A percentile compares a stretch with the other conserved stretches of the same genome.
These are phyloP conservation scores for Phalanger gymnotis DNA, from an alignment of 2,797 vertebrate species.

Conservation along the genomic window DNA sequence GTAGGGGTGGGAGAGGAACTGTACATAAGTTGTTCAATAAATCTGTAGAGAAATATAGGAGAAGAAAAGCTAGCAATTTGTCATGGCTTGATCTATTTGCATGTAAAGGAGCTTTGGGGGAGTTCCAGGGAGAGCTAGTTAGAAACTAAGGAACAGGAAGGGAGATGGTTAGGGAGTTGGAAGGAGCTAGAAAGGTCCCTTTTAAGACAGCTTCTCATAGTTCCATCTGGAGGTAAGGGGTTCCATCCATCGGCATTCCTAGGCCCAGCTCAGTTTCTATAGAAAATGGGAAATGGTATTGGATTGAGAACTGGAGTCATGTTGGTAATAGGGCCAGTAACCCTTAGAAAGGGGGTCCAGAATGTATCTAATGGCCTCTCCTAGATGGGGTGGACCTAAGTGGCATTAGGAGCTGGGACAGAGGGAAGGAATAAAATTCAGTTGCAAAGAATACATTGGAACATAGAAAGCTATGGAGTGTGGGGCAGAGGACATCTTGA, in stretches of 20 bases:
- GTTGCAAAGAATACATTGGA: neutral
- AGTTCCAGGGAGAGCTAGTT: slow-evolving; percentile 36
- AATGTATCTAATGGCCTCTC: neutral
- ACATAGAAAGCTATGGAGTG: neutral
- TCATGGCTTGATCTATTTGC: slow-evolving; percentile 81
- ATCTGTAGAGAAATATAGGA: slow-evolving; percentile 78
- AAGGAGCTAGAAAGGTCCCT: neutral
- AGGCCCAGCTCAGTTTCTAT: neutral
- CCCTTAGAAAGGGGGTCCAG: neutral
- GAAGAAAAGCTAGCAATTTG: slow-evolving; percentile 72
- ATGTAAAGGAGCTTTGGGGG: slow-evolving; percentile 73
- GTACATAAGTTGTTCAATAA: slow-evolving; percentile 81
- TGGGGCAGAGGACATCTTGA: neutral
- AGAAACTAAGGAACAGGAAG: neutral
- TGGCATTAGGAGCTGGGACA: neutral
- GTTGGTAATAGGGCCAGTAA: neutral
- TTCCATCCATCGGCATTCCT: neutral
- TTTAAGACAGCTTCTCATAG: neutral
- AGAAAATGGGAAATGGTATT: neutral
- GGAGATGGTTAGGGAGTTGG: rapidly evolving
- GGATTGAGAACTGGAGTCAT: neutral
- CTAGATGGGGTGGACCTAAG: neutral
- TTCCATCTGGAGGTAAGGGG: neutral
- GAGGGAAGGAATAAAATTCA: neutral
- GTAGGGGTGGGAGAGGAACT: slow-evolving; percentile 58